Evolutionary conservation across 2,888 invertebrate genomes (phyloP), one percentile per base, ranked within the genome.

Genomic region (Metalampra italica): DNA sequence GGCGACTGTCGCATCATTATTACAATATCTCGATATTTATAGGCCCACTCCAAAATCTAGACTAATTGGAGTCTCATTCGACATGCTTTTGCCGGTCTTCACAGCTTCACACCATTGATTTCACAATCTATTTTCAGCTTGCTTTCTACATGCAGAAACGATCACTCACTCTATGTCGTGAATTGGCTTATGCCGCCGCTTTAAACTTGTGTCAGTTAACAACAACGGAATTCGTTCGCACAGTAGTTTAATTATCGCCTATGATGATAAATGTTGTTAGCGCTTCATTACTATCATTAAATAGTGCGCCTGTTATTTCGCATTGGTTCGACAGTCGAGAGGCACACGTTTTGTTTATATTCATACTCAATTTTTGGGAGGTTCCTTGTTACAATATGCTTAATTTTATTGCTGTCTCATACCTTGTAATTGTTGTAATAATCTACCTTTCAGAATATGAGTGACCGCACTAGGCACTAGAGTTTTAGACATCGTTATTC

Each of bases 261-360:
- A 49, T 66, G 70, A 72, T 78, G 72, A 78, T 78, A 66, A 63
- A 71, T 75, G 72, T 67, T 71, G 57, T 81, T 83, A 82, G 77
- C 73, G 81, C 79, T 83, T 83, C 68, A 74, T 78, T 78, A 75
- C 57, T 60, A 75, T 68, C 70, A 70, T 62, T 41, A n/a, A n/a
- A n/a, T 55, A 53, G 75, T 71, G 64, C 71, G 75, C 69, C 75
- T 71, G 55, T 55, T 71, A 66, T 71, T 69, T 73, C 67, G 67
- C 68, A 66, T 69, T 72, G 65, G 67, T 74, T 73, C 62, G 56
- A 59, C 60, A 59, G 56, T 57, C 58, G 56, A 44, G 44, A 36
- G 34, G 41, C 41, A n/a, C 43, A n/a, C 36, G 14, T 43, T 34
- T 43, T 34, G 43, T 34, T 29, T 9, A 7, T 13, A 11, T 3